Base-by-base conservation (phyloP, 2,113 vertebrate genomes). In the Heterocephalus glaber region DNA sequence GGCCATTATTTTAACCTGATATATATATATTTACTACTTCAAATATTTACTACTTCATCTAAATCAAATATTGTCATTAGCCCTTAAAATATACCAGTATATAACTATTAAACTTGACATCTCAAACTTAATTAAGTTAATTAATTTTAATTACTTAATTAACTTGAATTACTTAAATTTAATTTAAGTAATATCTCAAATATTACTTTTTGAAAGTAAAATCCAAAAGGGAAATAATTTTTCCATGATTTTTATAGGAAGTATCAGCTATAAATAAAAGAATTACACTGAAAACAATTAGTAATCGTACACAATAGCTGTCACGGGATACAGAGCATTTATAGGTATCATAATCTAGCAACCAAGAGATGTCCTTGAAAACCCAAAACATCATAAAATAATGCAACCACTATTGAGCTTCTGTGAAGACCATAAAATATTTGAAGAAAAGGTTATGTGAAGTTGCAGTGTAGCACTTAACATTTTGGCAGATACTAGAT, bases 371-470 rank as follows among this genome's bases (percentile, higher is more conserved):
- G 86, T 97, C 97, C 94, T 97, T 98, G 94, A 97, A 97, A 98
- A 90, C 7, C 68, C 77, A 97, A 98, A 97, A 96, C 38, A 95
- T 84, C 92, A 97, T 93, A 84, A 95, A 95, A 83, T 13, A 58
- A 35, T 92, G 72, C 35, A 95, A 97, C 84, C 30, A 97, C 89
- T 98, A 97, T 96, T 98, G 94, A 89, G 97, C 97, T 98, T 98
- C 52, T 98, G 96, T 97, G 95, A 98, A 80, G 41, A 94, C 6
- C 0, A 6, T 96, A 96, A 98, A 98, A 98, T 97, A 97, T 97
- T 97, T 98, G 97, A 98, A 96, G 86, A 96, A 86, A 98, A 98
- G 47, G 97, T 97, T 90, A 82, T 44, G 56, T n/a, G n/a, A 94
- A 96, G 85, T 96, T 97, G 14, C 54, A 97, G 19, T 8, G 2